Evolutionary conservation across 2,113 vertebrate species (phyloP).

Genomic region (Calidris pygmaea): DNA sequence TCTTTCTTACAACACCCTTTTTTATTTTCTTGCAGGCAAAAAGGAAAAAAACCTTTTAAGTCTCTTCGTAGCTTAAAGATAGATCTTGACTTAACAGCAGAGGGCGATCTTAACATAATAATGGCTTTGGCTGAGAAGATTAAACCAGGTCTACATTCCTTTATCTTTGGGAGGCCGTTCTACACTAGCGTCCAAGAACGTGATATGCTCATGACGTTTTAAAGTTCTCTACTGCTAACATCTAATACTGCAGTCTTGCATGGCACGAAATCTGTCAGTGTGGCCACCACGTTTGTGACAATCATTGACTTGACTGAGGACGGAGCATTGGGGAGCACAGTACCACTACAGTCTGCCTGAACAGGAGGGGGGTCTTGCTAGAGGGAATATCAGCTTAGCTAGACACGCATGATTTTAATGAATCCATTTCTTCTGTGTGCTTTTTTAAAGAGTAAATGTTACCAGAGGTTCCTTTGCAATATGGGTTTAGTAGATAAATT

Average conservation of each 20-base stretch:
- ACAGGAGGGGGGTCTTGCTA: not conserved
- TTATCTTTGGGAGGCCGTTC: constrained; percentile 93
- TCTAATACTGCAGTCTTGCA: not conserved
- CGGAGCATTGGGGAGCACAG: not conserved
- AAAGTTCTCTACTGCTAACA: not conserved
- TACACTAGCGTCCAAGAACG: constrained; percentile 93
- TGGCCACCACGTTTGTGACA: not conserved
- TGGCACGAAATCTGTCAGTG: not conserved
- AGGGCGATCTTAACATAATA: constrained; percentile 94
- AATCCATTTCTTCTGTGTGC: not conserved
- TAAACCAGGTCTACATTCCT: constrained; percentile 91
- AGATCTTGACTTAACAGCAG: constrained; percentile 90
- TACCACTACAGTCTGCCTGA: not conserved
- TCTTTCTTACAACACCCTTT: not conserved
- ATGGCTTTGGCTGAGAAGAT: constrained; percentile 98
- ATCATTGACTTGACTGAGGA: not conserved
- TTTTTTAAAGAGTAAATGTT: constrained; percentile 26
- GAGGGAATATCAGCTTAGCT: not conserved
- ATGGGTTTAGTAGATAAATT: not conserved
- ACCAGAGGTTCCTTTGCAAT: not conserved
- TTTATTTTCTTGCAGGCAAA: constrained; percentile 81
- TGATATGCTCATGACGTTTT: constrained; percentile 91
- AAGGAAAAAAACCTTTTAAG: constrained; percentile 93
- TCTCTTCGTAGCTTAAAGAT: constrained; percentile 90
- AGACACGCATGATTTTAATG: not conserved